Conservation (phyloP, 1,140 invertebrate species). For the Tetranychus urticae region DNA sequence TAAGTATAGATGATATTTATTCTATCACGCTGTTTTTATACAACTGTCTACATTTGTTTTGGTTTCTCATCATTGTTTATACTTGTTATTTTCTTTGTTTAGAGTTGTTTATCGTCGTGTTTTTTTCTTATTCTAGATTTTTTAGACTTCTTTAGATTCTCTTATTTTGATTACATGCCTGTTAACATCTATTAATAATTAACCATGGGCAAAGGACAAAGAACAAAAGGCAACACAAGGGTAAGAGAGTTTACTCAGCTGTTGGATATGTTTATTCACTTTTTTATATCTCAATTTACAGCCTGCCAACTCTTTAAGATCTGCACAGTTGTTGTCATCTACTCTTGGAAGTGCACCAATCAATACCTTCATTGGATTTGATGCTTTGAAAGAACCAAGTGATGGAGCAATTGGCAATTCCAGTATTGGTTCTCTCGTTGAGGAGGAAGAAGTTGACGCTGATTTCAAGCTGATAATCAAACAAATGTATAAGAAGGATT, state of each 20-base stretch:
- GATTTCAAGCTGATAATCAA: constrained; percentile 24
- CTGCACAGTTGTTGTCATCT: not conserved
- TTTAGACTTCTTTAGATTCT: too few species aligned
- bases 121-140: too few species aligned
- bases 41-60: too few species aligned
- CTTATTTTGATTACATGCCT: too few species aligned
- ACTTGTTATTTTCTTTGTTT: too few species aligned
- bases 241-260: not conserved
- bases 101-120: too few species aligned
- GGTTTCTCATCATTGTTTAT: too few species aligned
- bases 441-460: constrained; percentile 11
- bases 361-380: not conserved
- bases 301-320: not conserved
- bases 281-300: not conserved
- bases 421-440: too few species aligned
- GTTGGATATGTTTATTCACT: not conserved
- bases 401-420: too few species aligned
- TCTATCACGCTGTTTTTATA: too few species aligned
- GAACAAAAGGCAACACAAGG: not conserved
- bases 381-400: too few species aligned
- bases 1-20: too few species aligned
- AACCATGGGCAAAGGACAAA: not conserved
- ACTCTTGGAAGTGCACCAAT: not conserved
- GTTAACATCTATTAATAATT: not conserved
- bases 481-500: constrained; percentile 54